phyloP scores from a whole-genome alignment of 2,113 vertebrate genomes.

The Tylochromis polylepis region DNA sequence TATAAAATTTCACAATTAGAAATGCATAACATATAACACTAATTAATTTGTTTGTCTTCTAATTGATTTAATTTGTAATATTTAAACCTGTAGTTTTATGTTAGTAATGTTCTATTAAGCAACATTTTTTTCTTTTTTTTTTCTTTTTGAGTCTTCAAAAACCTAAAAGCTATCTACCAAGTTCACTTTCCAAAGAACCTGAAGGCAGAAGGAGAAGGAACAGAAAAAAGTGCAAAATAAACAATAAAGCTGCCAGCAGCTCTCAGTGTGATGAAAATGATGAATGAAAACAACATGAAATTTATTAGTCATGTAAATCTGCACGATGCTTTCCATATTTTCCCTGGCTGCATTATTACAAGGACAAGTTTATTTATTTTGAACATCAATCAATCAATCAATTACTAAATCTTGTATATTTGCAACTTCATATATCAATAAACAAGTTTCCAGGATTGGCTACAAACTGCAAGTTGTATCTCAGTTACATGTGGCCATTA shows the following conservation, averaged over 20 bases:
- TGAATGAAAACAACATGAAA: neutral
- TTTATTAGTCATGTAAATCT: neutral
- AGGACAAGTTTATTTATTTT: neutral
- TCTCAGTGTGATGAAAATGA: neutral
- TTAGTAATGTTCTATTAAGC: neutral
- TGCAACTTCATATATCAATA: neutral
- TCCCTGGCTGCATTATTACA: neutral
- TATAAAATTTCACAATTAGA: neutral
- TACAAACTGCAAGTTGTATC: neutral
- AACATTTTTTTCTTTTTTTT: neutral
- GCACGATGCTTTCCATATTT: neutral
- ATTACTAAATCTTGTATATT: neutral
- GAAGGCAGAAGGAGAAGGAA: neutral
- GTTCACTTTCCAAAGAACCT: neutral
- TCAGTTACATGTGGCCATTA: neutral
- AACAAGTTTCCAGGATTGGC: neutral
- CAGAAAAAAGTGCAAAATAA: neutral
- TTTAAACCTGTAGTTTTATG: neutral
- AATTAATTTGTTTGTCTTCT: neutral
- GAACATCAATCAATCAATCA: neutral
- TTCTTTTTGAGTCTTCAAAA: neutral
- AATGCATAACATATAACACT: neutral
- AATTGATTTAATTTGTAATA: neutral
- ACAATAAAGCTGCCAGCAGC: neutral
- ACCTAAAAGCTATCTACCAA: neutral